phyloP scores from a whole-genome alignment of 2,888 invertebrate species.

The Drosophila cyrtoloma region DNA sequence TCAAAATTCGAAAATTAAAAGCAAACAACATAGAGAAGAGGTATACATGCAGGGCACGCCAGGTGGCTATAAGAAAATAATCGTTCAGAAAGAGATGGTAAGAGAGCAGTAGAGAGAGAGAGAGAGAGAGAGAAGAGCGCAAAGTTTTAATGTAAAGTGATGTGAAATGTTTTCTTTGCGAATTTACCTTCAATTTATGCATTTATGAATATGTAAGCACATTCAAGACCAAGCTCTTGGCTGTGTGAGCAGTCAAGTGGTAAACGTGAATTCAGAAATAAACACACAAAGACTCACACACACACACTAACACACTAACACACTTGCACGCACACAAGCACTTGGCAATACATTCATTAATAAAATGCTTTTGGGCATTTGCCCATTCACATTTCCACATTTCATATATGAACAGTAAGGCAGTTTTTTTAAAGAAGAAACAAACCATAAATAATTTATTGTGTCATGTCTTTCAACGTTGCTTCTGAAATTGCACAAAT shows the following conservation, averaged over 20 bases:
- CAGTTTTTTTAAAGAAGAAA: conserved; percentile 12
- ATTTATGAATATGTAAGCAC: conserved; percentile 78
- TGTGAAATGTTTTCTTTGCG: conserved; percentile 78
- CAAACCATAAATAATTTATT: conserved; percentile 53
- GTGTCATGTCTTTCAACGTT: conserved; percentile 35
- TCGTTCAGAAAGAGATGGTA: conserved; percentile 21
- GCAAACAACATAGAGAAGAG: conserved; percentile 71
- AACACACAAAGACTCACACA: conserved; percentile 29
- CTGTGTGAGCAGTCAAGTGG: conserved; percentile 70
- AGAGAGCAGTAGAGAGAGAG: not conserved
- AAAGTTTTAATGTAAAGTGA: conserved; percentile 77
- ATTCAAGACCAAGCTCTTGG: conserved; percentile 54
- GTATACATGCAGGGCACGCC: conserved; percentile 25
- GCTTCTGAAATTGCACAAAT: conserved; percentile 23
- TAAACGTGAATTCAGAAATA: conserved; percentile 55
- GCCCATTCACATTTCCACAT: conserved; percentile 40
- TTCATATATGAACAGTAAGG: conserved; percentile 41
- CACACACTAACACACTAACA: conserved; percentile 3
- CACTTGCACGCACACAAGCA: conserved; percentile 24
- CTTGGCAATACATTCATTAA: conserved; percentile 71
- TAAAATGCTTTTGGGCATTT: conserved; percentile 70
- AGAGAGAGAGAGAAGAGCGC: conserved; percentile 10
- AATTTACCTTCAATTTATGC: conserved; percentile 81
- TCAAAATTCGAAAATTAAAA: conserved; percentile 80
- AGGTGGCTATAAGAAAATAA: conserved; percentile 65